These are phyloP conservation scores for Aethes cnicana DNA, from an alignment of 2,888 invertebrate species.

Conservation along the genomic window DNA sequence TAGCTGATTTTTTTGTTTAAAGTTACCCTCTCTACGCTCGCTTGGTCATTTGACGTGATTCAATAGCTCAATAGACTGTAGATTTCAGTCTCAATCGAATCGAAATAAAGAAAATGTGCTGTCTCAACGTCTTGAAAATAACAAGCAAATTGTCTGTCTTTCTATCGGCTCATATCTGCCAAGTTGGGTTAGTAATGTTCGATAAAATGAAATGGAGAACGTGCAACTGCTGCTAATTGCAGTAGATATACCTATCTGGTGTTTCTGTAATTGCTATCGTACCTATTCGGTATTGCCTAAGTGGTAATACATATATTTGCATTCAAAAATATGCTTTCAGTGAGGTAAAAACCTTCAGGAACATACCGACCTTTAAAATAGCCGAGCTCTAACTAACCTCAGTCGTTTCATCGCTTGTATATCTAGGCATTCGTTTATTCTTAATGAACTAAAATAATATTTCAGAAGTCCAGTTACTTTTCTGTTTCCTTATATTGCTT, in stretches of 20 bases:
- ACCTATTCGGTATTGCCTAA: slow-evolving; percentile 9
- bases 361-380: too few species aligned
- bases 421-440: too few species aligned
- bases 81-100: slow-evolving; percentile 40
- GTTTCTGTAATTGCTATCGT: slow-evolving; percentile 11
- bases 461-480: too few species aligned
- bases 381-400: too few species aligned
- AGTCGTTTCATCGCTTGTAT: too few species aligned
- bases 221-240: slow-evolving; percentile 41
- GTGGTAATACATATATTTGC: slow-evolving; percentile 8
- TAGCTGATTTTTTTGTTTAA: too few species aligned
- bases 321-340: background rate
- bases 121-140: slow-evolving; percentile 65
- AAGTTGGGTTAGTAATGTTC: slow-evolving; percentile 49
- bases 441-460: slow-evolving; percentile 2
- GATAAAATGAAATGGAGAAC: slow-evolving; percentile 59
- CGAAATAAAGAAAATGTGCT: slow-evolving; percentile 61
- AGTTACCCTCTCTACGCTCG: background rate
- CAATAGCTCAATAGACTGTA: slow-evolving; percentile 5
- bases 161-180: slow-evolving; percentile 52
- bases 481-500: too few species aligned
- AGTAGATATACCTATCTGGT: background rate
- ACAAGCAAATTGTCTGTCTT: slow-evolving; percentile 55
- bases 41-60: slow-evolving; percentile 5
- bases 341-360: too few species aligned